Evolutionary conservation across 2,888 invertebrate species (phyloP), one percentile per base, ranked within the genome.

Genomic region (Vanessa cardui): DNA sequence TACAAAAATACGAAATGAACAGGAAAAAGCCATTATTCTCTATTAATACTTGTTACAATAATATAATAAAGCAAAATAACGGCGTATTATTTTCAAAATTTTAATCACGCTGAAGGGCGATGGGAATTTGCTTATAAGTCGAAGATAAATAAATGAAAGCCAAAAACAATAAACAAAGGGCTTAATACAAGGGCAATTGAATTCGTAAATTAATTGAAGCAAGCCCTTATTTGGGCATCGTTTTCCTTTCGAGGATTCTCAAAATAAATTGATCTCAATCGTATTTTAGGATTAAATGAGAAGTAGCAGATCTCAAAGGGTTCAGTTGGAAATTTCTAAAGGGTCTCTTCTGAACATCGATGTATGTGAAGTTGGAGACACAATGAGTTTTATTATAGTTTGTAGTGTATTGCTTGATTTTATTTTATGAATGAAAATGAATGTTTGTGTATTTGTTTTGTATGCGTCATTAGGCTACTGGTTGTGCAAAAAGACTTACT

Each of bases 241-340:
- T 59, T 70, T 69, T 64, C 64, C 64, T 67, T 69, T 50, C 44
- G 64, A 68, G 64, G 46, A 54, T 68, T 64, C 70, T 64, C 52
- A 58, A 64, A 70, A 70, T 65, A 59, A 67, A 68, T 70, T 70
- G 70, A 68, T 70, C 62, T 54, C 45, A 16, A 64, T 61, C 54
- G 54, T 67, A 67, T 47, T 70, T 67, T 12, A 47, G 54, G 64
- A 62, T 68, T 62, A 67, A 64, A 70, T 67, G 50, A 61, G 52
- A 58, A 64, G 60, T 64, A 63, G 61, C 61, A 54, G 67, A 52
- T 62, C 64, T 70, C 64, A 70, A 70, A 70, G 61, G 70, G 49
- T 67, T 64, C 47, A 58, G 20, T 50, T 20, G 26, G 62, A 64
- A 66, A 46, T 67, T 70, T 59, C 50, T 21, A 50, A 52, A 62